Conservation (phyloP, 1,140 invertebrate species). For the Zaprionus lachaisei region DNA sequence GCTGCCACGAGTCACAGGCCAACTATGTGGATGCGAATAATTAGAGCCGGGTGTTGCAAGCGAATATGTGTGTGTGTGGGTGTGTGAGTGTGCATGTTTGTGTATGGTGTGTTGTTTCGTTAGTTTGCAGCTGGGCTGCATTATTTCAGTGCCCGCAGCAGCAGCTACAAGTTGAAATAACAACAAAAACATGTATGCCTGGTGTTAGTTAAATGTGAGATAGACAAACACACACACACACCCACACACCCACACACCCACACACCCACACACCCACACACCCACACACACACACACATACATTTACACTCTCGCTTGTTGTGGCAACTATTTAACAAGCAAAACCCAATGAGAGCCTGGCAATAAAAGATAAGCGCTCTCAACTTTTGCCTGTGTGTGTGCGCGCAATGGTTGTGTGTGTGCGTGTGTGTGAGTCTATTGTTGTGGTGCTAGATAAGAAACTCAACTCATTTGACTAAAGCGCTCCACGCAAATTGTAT, state of each 20-base stretch:
- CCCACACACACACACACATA: constrained; percentile 13
- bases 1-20: constrained; percentile 23
- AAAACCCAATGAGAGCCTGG: constrained; percentile 71
- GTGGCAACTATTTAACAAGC: constrained; percentile 38
- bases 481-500: constrained; percentile 72
- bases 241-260: background rate
- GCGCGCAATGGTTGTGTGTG: background rate
- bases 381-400: constrained; percentile 41
- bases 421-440: constrained; percentile 42
- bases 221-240: constrained; percentile 9
- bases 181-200: constrained; percentile 24
- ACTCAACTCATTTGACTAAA: constrained; percentile 69
- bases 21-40: constrained; percentile 73
- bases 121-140: constrained; percentile 72
- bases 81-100: constrained; percentile 15
- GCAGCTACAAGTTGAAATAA: constrained; percentile 30
- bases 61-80: constrained; percentile 13
- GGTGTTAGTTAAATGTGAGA: constrained; percentile 40
- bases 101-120: constrained; percentile 58
- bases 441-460: constrained; percentile 61
- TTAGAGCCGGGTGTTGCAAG: constrained; percentile 55
- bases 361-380: constrained; percentile 75
- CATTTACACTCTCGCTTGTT: constrained; percentile 16
- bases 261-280: constrained; percentile 5
- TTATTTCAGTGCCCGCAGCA: constrained; percentile 41